Conservation (phyloP, 2,797 vertebrate species). For the Meda fulgida region DNA sequence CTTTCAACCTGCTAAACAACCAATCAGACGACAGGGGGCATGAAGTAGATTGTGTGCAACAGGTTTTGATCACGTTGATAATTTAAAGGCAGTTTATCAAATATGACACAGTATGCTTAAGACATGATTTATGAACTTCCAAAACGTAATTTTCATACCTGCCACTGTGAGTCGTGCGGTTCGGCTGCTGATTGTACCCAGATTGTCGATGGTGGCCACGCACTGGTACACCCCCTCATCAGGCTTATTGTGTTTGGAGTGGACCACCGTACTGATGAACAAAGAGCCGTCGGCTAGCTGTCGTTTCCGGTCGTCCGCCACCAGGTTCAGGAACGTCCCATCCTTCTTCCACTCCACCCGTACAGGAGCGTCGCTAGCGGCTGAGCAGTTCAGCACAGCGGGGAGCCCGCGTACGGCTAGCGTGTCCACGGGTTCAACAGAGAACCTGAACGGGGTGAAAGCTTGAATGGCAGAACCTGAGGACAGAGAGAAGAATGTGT, state of each 20-base stretch:
- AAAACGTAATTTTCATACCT: conserved; percentile 72
- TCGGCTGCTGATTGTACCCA: conserved; percentile 94
- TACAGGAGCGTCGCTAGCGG: conserved; percentile 78
- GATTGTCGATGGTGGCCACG: conserved; percentile 91
- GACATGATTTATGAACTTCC: background rate
- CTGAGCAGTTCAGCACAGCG: conserved; percentile 91
- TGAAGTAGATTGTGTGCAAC: background rate
- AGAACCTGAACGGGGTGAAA: conserved; percentile 93
- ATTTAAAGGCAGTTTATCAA: too few relatives aligned
- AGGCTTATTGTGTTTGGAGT: conserved; percentile 95
- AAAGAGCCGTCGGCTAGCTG: conserved; percentile 90
- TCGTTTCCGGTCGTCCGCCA: conserved; percentile 88
- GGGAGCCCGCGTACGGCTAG: conserved; percentile 84
- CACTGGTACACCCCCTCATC: conserved; percentile 98
- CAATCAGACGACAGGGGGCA: background rate
- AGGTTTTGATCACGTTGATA: background rate
- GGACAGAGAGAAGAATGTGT: background rate
- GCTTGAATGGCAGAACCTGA: conserved; percentile 75
- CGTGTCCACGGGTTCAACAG: conserved; percentile 87
- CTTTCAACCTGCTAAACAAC: background rate
- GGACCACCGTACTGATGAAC: conserved; percentile 87
- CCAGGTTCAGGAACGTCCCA: conserved; percentile 91
- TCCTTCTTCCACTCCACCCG: conserved; percentile 96
- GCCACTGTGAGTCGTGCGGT: conserved; percentile 90
- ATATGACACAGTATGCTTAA: background rate